These are phyloP conservation scores for Trialeurodes vaporariorum DNA, from an alignment of 1,140 invertebrate genomes.

Conservation along the genomic window DNA sequence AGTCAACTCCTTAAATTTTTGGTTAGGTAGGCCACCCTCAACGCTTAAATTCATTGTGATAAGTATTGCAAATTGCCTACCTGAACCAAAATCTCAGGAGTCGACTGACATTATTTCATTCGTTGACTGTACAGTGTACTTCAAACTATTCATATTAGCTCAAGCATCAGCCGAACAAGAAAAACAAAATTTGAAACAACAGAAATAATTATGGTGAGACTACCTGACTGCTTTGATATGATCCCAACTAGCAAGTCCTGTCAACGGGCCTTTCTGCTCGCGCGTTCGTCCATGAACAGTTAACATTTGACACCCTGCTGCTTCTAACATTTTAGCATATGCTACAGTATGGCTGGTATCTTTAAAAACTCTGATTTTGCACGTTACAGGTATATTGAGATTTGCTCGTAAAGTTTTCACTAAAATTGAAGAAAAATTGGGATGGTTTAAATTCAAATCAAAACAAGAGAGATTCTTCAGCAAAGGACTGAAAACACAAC, in stretches of 20 bases:
- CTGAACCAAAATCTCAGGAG: no score
- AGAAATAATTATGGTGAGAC: slow-evolving; percentile 15
- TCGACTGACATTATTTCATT: no score
- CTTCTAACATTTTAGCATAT: slow-evolving; percentile 90
- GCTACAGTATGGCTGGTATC: slow-evolving; percentile 74
- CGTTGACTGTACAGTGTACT: no score
- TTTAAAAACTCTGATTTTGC: slow-evolving; percentile 88
- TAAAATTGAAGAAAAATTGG: slow-evolving; percentile 37
- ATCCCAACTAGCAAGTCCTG: slow-evolving; percentile 89
- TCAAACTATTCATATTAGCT: no score
- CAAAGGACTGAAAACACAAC: no score
- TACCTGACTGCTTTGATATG: slow-evolving; percentile 86
- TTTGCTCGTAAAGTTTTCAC: slow-evolving; percentile 52
- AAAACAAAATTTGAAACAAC: no score
- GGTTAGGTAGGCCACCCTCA: no score
- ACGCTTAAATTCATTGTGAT: no score
- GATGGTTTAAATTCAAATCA: no score
- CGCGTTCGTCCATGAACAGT: slow-evolving; percentile 93
- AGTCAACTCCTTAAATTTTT: no score
- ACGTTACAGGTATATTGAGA: slow-evolving; percentile 78
- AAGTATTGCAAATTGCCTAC: no score
- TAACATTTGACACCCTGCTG: slow-evolving; percentile 81
- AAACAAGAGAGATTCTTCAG: no score
- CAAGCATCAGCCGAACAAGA: neutral
- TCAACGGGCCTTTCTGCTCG: slow-evolving; percentile 90